Base-by-base conservation (phyloP, 2,113 vertebrate genomes). In the Elephantulus edwardii region DNA sequence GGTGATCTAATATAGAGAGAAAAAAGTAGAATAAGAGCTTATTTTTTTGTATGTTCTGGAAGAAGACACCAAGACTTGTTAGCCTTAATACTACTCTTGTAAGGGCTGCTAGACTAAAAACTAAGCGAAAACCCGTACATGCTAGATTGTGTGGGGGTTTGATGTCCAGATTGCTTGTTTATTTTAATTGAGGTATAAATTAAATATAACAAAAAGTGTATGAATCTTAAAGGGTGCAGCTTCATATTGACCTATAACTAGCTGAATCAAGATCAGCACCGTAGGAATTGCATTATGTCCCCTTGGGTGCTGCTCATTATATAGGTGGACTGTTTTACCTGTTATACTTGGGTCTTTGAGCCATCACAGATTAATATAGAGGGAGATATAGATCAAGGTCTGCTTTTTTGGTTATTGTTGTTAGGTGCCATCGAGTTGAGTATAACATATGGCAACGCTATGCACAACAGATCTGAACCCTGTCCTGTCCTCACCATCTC, bases 1-100 rank as follows among this genome's bases (percentile, higher is more conserved):
- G 87, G 82, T 90, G 12, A 91, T 24, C 56, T 86, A 38, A 80
- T 91, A 22, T 84, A 93, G 33, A 91, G 33, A 91, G 38, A 94
- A 91, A 93, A 17, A 56, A 58, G 5, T 91, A 78, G 58, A 93
- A 86, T 76, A 83, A 42, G 75, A 86, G 28, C 28, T 84, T 80
- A 33, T 75, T 92, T 89, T 93, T 42, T 28, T 62, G 4, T 89
- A 8, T 86, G 60, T 62, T 90, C n/a, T 92, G 83, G 40, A 83
- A 92, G 33, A 80, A 81, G 89, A 38, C 9, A 60, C 6, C 35
- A 76, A 93, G 52, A 89, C 40, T 89, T 62, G 28, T n/a, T 89
- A 86, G 54, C 79, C 16, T 81, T 52, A 68, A 38, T 92, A 60
- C 40, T 75, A 74, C 74, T 33, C n/a, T n/a, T n/a, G n/a, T n/a